Base-by-base conservation (phyloP, 1,140 invertebrate genomes). In the Aphelenchoides avenae region DNA sequence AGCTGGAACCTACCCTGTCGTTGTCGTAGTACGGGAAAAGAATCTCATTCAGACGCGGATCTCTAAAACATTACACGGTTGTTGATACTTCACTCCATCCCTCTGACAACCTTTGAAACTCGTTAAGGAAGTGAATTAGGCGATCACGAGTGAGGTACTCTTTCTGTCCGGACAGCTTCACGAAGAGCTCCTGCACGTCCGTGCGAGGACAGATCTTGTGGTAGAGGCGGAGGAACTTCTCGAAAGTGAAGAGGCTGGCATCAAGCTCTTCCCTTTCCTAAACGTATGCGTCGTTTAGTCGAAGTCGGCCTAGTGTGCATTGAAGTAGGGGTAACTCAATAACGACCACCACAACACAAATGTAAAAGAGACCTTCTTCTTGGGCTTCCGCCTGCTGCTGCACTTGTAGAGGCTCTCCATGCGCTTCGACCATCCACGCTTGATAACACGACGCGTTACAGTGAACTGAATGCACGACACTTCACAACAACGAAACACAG, bases 201-300 rank as follows among this genome's bases (percentile, higher is more conserved):
- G 94, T 95, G 63, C 95, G 84, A 6, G 95, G 95, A 79, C 95
- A 98, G 67, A 99, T 95, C 81, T 94, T 97, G 78, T 97, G 92
- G 79, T 98, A 98, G 0, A 99, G 81, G 36, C 88, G 87, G 80
- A 96, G 95, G 80, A 99, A 99, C 77, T 95, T 95, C 60, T 99
- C 93, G 79, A 97, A 98, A 1, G 93, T 97, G 77, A 99, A 98
- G 53, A 89, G 87, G 48, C 85, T 85, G 42, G 86, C 87, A 71
- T 96, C 92, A 79, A 99, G 94, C 30, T 88, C 87, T 78, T 96
- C 94, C 31, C 73, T 44, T 34, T 76, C 75, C 73, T 75, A 46
- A 47, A 75, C n/a, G n/a, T n/a, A n/a, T n/a, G n/a, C n/a, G n/a
- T n/a, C n/a, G n/a, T n/a, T n/a, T n/a, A n/a, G n/a, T n/a, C n/a